phyloP scores from a whole-genome alignment of 2,888 invertebrate species.

The Dolichopus griseipennis region DNA sequence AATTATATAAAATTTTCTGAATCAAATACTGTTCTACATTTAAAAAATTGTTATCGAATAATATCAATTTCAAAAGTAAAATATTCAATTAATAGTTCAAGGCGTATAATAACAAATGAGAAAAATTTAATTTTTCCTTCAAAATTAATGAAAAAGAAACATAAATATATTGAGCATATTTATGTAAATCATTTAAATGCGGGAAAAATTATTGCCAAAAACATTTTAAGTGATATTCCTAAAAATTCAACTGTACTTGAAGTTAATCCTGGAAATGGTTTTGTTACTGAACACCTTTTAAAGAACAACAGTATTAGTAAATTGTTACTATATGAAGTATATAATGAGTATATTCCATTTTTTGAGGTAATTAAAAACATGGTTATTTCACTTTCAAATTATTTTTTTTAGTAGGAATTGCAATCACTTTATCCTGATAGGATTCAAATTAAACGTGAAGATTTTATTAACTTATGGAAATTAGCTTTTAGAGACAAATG shows the following conservation, averaged over 20 bases:
- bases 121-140: conserved; percentile 24
- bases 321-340: conserved; percentile 53
- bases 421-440: conserved; percentile 30
- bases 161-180: conserved; percentile 29
- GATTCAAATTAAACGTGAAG: conserved; percentile 39
- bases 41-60: too few relatives aligned
- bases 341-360: conserved; percentile 44
- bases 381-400: conserved; percentile 9
- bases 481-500: conserved; percentile 51
- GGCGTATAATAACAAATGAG: background rate
- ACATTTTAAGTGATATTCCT: conserved; percentile 29
- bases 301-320: conserved; percentile 44
- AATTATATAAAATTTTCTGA: too few relatives aligned
- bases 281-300: conserved; percentile 51
- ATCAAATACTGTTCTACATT: too few relatives aligned
- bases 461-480: conserved; percentile 53
- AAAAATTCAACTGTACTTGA: conserved; percentile 45
- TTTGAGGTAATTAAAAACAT: conserved; percentile 39
- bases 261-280: conserved; percentile 60
- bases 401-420: conserved; percentile 24
- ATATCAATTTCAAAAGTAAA: too few relatives aligned
- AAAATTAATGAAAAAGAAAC: conserved; percentile 33
- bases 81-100: too few relatives aligned
- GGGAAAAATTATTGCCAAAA: conserved; percentile 30
- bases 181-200: conserved; percentile 32